Base-by-base conservation (phyloP, 2,888 invertebrate genomes). In the Copidosoma aretas region DNA sequence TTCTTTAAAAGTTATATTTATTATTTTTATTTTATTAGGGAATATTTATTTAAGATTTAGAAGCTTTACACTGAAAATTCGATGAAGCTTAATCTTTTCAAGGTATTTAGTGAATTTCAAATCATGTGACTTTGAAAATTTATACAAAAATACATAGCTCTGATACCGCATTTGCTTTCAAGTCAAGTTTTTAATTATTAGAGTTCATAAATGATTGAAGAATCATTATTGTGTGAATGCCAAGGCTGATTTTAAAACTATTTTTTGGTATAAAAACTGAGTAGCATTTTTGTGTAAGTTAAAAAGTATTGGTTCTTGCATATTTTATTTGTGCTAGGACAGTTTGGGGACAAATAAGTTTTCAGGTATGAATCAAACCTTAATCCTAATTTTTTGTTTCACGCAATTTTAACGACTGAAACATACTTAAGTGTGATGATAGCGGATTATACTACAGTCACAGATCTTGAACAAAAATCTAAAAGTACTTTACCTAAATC, bases 261-360 rank as follows among this genome's bases (percentile, higher is more conserved):
- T 66, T 66, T 66, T 64, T 60, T 56, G 63, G 17, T 46, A 62
- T 53, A 52, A 57, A 24, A n/a, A 17, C 56, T 56, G 57, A 63
- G 60, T 57, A 64, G 51, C 43, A 68, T 61, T 71, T 19, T 68
- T 60, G 43, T 52, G n/a, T 61, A n/a, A 61, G 60, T 66, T 39
- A 21, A 61, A 67, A 70, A 64, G 59, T 70, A 67, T 71, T 64
- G 58, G 60, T 71, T 71, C 62, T 64, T 71, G 54, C 62, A 62
- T 64, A 60, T 32, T 19, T 59, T 49, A 54, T 59, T 71, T 51
- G 60, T 69, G 67, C 60, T 65, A 63, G 62, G 41, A 66, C 64
- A 64, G 53, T 67, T 68, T 67, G 70, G 68, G 68, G 69, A 65
- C 69, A 73, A 72, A n/a, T 64, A 43, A 62, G 60, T 68, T 73